A percentile compares a stretch with the other conserved stretches of the same genome.
Evolutionary conservation across 2,888 invertebrate species (phyloP).

Genomic region (Trypoxylon attenuatum): DNA sequence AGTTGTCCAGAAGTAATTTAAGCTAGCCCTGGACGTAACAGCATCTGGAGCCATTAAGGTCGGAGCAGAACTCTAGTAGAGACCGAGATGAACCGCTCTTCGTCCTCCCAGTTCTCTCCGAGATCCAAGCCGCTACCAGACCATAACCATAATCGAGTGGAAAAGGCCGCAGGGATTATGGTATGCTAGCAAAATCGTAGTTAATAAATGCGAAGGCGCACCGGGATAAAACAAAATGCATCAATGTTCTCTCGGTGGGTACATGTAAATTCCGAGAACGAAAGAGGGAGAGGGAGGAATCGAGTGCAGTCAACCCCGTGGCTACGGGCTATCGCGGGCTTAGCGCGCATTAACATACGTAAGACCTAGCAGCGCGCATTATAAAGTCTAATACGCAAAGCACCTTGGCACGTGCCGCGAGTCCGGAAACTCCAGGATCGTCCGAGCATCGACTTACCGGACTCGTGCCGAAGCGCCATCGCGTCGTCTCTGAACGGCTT

Average conservation of each 20-base stretch:
- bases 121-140: background rate
- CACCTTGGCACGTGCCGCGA: constrained; percentile 48
- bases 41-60: constrained; percentile 55
- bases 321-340: constrained; percentile 52
- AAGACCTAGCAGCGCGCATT: constrained; percentile 58
- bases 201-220: background rate
- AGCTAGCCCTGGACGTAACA: constrained; percentile 51
- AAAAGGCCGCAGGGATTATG: background rate
- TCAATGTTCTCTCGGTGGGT: constrained; percentile 37
- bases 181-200: background rate
- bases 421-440: constrained; percentile 2
- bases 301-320: constrained; percentile 13
- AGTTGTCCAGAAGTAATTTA: constrained; percentile 58
- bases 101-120: background rate
- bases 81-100: constrained; percentile 30
- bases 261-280: constrained; percentile 45
- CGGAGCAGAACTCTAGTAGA: constrained; percentile 48
- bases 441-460: constrained; percentile 28
- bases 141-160: constrained; percentile 42
- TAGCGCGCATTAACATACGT: constrained; percentile 63
- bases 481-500: no score
- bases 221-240: constrained; percentile 7
- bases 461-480: constrained; percentile 26
- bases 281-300: constrained; percentile 3
- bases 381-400: constrained; percentile 62